Conservation (phyloP, 2,888 invertebrate species). For the Lasioglossum villosulum region DNA sequence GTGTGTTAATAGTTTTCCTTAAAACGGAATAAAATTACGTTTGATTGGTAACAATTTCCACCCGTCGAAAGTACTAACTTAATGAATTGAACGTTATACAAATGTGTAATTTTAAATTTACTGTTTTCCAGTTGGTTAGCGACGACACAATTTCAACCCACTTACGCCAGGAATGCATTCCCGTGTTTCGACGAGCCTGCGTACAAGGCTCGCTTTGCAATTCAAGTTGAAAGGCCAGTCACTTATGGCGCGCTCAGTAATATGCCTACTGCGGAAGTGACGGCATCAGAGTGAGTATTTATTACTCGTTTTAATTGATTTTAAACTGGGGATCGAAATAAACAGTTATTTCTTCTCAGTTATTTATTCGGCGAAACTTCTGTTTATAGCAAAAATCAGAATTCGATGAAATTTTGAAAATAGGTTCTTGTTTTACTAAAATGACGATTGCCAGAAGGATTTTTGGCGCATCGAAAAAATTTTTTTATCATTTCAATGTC, state of each 20-base stretch:
- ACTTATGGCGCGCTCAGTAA: conserved; percentile 73
- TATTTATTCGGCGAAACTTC: too few relatives aligned
- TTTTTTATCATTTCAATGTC: too few relatives aligned
- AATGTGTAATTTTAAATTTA: not conserved
- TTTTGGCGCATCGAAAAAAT: too few relatives aligned
- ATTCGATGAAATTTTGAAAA: too few relatives aligned
- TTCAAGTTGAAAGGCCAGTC: conserved; percentile 72
- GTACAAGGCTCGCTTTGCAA: conserved; percentile 75
- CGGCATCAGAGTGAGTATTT: conserved; percentile 65
- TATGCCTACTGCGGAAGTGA: conserved; percentile 64
- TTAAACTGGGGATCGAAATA: not conserved
- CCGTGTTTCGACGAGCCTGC: conserved; percentile 91
- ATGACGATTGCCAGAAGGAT: too few relatives aligned
- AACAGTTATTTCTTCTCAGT: too few relatives aligned
- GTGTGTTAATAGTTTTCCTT: not conserved
- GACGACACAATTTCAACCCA: conserved; percentile 90
- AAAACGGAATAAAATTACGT: not conserved
- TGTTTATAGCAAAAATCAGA: too few relatives aligned
- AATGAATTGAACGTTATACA: not conserved
- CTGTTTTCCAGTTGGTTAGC: conserved; percentile 84
- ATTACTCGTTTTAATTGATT: not conserved
- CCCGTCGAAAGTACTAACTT: not conserved
- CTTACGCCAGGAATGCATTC: conserved; percentile 89
- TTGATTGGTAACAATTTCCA: not conserved
- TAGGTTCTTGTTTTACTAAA: too few relatives aligned